phyloP scores from a whole-genome alignment of 1,140 invertebrate species.

The Idris sp. region DNA sequence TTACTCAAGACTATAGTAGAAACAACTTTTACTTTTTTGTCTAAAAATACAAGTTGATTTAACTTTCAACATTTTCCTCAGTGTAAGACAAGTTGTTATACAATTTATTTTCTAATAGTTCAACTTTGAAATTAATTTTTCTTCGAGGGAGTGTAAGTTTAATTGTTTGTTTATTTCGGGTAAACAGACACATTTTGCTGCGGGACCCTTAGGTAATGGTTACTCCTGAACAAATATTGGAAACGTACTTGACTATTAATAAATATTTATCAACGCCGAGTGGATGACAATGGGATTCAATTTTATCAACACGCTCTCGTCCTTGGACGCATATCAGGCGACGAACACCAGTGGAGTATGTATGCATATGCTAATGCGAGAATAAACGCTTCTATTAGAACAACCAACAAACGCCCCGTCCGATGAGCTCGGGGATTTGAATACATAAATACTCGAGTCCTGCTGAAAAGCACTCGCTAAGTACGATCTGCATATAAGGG shows the following conservation, averaged over 20 bases:
- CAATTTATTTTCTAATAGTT: no score
- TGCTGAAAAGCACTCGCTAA: constrained; percentile 64
- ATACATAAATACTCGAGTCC: constrained; percentile 74
- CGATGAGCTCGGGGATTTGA: constrained; percentile 75
- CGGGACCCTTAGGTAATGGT: constrained; percentile 38
- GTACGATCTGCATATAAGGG: constrained; percentile 70
- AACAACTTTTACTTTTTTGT: no score
- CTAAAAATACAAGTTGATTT: no score
- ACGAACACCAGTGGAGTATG: constrained; percentile 44
- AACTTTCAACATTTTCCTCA: no score
- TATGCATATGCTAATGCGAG: constrained; percentile 76
- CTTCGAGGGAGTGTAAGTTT: no score
- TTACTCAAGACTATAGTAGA: no score
- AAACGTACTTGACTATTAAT: constrained; percentile 48
- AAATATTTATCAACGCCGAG: constrained; percentile 58
- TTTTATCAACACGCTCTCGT: constrained; percentile 52
- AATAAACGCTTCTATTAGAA: constrained; percentile 76
- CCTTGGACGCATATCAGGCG: constrained; percentile 53
- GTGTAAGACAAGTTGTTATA: no score
- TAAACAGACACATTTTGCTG: constrained; percentile 19
- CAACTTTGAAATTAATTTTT: no score
- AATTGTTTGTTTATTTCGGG: constrained; percentile 13
- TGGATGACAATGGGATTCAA: constrained; percentile 54
- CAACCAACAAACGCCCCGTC: constrained; percentile 74
- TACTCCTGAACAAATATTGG: constrained; percentile 45